Conservation (phyloP, 2,888 invertebrate genomes). For the Aphrophora alni region DNA sequence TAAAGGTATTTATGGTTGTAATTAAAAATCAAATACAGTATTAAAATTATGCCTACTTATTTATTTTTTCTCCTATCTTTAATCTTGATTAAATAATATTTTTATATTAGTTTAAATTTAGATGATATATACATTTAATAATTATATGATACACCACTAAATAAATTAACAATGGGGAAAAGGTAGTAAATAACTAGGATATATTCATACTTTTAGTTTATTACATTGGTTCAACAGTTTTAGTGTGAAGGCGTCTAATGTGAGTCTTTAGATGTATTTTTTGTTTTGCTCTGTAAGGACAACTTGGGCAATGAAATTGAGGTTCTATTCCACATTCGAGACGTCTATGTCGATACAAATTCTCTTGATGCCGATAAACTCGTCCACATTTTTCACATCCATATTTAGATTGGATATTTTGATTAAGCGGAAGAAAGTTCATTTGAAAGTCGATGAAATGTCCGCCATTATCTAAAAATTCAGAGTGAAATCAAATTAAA, state of each 20-base stretch:
- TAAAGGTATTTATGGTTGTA: no score
- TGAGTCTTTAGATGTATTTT: slow-evolving; percentile 33
- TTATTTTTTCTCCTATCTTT: no score
- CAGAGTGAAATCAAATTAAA: no score
- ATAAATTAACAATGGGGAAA: no score
- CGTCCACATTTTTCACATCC: slow-evolving; percentile 10
- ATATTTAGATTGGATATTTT: background rate
- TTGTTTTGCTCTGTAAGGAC: slow-evolving; percentile 45
- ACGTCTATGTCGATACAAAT: slow-evolving; percentile 52
- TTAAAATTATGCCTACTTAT: no score
- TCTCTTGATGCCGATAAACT: slow-evolving; percentile 13
- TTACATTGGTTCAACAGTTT: background rate
- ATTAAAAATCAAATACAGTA: no score
- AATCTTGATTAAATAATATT: no score
- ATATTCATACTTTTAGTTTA: background rate
- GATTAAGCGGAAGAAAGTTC: background rate
- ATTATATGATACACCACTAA: no score
- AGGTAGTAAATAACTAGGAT: background rate
- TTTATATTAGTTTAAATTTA: no score
- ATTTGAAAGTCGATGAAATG: background rate
- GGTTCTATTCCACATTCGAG: slow-evolving; percentile 56
- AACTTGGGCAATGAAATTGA: slow-evolving; percentile 55
- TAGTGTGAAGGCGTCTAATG: slow-evolving; percentile 10
- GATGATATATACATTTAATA: no score
- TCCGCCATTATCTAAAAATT: no score